A percentile compares a stretch with the other conserved stretches of the same genome.
Conservation (phyloP, 2,888 invertebrate species). For the Agrochola macilenta region DNA sequence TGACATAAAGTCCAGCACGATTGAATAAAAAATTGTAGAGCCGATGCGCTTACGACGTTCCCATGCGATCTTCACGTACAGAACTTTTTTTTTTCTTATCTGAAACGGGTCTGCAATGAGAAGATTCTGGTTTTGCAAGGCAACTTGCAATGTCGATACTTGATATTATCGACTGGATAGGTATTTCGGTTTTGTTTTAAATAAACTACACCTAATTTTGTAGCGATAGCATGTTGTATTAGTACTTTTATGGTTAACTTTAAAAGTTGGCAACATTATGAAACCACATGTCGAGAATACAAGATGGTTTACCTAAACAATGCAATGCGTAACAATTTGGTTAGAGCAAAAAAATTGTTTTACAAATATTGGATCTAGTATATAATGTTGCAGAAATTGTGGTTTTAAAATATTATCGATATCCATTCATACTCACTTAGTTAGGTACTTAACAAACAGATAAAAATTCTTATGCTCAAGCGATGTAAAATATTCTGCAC, state of each 20-base stretch:
- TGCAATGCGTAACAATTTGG: constrained; percentile 16
- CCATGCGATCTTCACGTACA: constrained; percentile 86
- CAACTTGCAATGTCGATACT: constrained; percentile 85
- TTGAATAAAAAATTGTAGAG: constrained; percentile 72
- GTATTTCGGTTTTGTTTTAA: constrained; percentile 72
- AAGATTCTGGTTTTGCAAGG: constrained; percentile 89
- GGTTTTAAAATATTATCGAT: constrained; percentile 17
- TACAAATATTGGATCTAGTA: constrained; percentile 21
- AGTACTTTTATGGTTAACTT: constrained; percentile 11
- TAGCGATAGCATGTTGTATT: constrained; percentile 12
- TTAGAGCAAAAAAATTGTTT: not conserved
- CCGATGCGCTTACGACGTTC: constrained; percentile 83
- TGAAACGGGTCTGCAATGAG: constrained; percentile 88
- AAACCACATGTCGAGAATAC: constrained; percentile 26
- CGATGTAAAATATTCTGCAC: not conserved
- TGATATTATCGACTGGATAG: constrained; percentile 81
- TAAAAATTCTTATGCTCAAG: not conserved
- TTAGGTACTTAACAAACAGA: not conserved
- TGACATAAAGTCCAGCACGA: constrained; percentile 75
- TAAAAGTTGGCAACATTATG: constrained; percentile 34
- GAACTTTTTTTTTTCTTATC: constrained; percentile 79
- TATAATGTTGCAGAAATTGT: constrained; percentile 11
- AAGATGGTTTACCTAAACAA: not conserved
- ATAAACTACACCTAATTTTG: constrained; percentile 66
- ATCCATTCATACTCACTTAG: constrained; percentile 20